Percentiles rank a stretch among this genome's conserved stretches.
These are phyloP conservation scores for Clostera curtula DNA, from an alignment of 2,888 invertebrate genomes.

Conservation along the genomic window DNA sequence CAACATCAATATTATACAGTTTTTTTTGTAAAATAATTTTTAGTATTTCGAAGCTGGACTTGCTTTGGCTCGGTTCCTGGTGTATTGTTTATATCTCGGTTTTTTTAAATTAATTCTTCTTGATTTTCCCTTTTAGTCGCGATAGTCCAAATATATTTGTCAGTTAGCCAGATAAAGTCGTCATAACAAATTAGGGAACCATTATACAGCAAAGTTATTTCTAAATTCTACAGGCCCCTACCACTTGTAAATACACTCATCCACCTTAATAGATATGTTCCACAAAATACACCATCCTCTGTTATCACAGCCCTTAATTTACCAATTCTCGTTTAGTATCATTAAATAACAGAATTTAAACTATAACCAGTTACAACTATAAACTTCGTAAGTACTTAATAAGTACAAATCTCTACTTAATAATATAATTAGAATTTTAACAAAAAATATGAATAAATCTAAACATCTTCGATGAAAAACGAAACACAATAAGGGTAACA, in stretches of 20 bases:
- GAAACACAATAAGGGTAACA: constrained; percentile 25
- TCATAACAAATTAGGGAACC: too few species aligned
- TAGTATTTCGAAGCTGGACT: too few species aligned
- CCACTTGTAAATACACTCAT: constrained; percentile 26
- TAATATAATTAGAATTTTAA: too few species aligned
- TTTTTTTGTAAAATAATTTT: too few species aligned
- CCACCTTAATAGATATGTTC: constrained; percentile 44
- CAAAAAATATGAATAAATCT: constrained; percentile 27
- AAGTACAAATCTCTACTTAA: constrained; percentile 23
- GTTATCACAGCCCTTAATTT: constrained; percentile 66
- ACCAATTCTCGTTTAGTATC: constrained; percentile 39
- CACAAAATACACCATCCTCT: constrained; percentile 48
- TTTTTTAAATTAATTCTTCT: too few species aligned
- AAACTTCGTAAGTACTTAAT: constrained; percentile 44
- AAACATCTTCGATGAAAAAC: constrained; percentile 15
- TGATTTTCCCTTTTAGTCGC: too few species aligned
- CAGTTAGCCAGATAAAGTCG: too few species aligned
- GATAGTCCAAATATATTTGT: too few species aligned
- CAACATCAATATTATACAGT: too few species aligned
- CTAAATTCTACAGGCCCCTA: constrained; percentile 23
- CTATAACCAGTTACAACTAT: constrained; percentile 42
- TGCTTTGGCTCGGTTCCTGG: too few species aligned
- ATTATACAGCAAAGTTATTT: constrained; percentile 23
- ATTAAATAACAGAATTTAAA: constrained; percentile 58
- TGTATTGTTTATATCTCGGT: too few species aligned